phyloP scores from a whole-genome alignment of 1,140 invertebrate species.

The Aradophagus sp. region DNA sequence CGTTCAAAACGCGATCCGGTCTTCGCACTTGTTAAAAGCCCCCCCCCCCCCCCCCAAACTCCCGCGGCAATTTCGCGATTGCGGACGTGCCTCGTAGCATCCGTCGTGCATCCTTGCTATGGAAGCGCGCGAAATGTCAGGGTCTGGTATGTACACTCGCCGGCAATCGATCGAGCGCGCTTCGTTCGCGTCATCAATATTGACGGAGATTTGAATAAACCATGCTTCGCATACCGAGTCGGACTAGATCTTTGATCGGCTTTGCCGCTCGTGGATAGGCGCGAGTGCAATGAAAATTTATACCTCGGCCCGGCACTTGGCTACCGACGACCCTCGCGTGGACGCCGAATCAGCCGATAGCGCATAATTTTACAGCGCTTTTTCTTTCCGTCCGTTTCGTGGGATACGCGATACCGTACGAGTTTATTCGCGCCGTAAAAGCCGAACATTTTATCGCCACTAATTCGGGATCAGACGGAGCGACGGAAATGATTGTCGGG shows the following conservation, averaged over 20 bases:
- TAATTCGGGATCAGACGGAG: slow-evolving; percentile 31
- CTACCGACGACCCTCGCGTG: too few species aligned
- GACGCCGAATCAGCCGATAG: too few species aligned
- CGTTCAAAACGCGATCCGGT: slow-evolving; percentile 5
- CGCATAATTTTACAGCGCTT: slow-evolving; percentile 12
- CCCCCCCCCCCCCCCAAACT: slow-evolving; percentile 1
- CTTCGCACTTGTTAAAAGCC: slow-evolving; percentile 26
- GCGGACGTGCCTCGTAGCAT: background rate
- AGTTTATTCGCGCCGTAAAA: slow-evolving; percentile 10
- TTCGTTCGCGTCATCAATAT: slow-evolving; percentile 20
- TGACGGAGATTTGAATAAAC: slow-evolving; percentile 18
- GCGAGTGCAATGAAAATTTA: slow-evolving; percentile 2
- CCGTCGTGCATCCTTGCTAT: slow-evolving; percentile 6
- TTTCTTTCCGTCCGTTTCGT: slow-evolving; percentile 22
- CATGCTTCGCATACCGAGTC: background rate
- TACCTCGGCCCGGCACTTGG: too few species aligned
- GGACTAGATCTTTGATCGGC: slow-evolving; percentile 15
- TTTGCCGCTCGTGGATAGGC: background rate
- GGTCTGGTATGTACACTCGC: slow-evolving; percentile 17
- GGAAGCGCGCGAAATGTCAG: slow-evolving; percentile 25
- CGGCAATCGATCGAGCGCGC: slow-evolving; percentile 1
- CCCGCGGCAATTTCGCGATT: background rate
- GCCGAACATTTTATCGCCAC: slow-evolving; percentile 13
- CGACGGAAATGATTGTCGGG: slow-evolving; percentile 34
- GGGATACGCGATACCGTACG: slow-evolving; percentile 2